Percentiles rank a stretch among this genome's conserved stretches.
Conservation (phyloP, 92 coral and sea anemone species). For the Hydrozoanthus gracilis region DNA sequence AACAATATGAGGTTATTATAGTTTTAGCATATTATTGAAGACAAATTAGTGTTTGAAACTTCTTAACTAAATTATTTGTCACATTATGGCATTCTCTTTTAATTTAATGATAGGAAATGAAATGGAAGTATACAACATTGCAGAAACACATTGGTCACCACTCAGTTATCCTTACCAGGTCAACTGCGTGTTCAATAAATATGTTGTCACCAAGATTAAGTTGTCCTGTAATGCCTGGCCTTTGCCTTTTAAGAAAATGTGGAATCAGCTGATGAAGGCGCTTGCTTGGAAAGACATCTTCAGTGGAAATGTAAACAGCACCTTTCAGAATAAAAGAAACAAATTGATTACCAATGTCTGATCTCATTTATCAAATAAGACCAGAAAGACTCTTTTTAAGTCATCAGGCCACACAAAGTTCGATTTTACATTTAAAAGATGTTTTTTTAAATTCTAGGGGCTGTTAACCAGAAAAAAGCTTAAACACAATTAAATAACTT, state of each 20-base stretch:
- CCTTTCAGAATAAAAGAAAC: conserved; percentile 47
- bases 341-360: neutral
- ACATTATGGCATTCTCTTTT: neutral
- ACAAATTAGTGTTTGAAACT: no score
- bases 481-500: neutral
- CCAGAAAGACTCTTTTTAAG: neutral
- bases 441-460: neutral
- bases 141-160: neutral
- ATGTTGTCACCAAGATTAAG: conserved; percentile 75
- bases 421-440: neutral
- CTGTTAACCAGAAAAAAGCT: neutral
- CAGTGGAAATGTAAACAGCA: conserved; percentile 92
- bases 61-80: no score
- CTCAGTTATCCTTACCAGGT: conserved; percentile 65
- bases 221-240: conserved; percentile 37
- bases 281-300: conserved; percentile 96
- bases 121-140: neutral
- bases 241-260: conserved; percentile 63
- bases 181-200: conserved; percentile 88
- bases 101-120: neutral
- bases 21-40: no score
- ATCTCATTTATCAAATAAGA: neutral
- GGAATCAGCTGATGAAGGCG: conserved; percentile 93
- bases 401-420: conserved; percentile 1
- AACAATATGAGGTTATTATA: neutral